Conservation (phyloP, 2,888 invertebrate species). For the Nomada lathburiana region DNA sequence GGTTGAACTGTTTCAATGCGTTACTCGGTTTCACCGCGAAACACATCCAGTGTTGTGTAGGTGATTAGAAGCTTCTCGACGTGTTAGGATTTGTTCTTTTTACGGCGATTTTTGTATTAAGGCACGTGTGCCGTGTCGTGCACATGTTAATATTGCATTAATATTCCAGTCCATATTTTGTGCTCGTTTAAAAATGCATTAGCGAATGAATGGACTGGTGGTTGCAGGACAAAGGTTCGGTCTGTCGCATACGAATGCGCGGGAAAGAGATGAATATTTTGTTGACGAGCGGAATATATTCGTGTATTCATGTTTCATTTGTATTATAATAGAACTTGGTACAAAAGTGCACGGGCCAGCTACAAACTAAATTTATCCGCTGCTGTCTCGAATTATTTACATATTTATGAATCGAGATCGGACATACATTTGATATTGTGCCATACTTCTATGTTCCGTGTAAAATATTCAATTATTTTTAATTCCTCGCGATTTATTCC, state of each 20-base stretch:
- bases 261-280: constrained; percentile 30
- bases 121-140: constrained; percentile 18
- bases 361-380: constrained; percentile 39
- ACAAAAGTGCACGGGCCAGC: constrained; percentile 57
- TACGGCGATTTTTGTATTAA: background rate
- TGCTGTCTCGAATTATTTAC: constrained; percentile 46
- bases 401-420: constrained; percentile 40
- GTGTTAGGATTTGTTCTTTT: background rate
- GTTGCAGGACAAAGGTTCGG: constrained; percentile 40
- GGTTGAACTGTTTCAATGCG: background rate
- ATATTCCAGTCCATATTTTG: constrained; percentile 25
- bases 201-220: constrained; percentile 10
- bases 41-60: background rate
- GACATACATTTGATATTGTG: constrained; percentile 34
- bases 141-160: constrained; percentile 7
- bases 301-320: constrained; percentile 57
- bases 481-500: constrained; percentile 37
- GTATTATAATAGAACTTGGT: constrained; percentile 51
- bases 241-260: constrained; percentile 35
- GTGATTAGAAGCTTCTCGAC: constrained; percentile 32
- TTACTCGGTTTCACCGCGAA: background rate
- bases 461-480: constrained; percentile 29
- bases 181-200: constrained; percentile 19
- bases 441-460: background rate
- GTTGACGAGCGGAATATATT: constrained; percentile 40